Evolutionary conservation across 2,797 vertebrate genomes (phyloP).

Genomic region (Hybognathus amarus): DNA sequence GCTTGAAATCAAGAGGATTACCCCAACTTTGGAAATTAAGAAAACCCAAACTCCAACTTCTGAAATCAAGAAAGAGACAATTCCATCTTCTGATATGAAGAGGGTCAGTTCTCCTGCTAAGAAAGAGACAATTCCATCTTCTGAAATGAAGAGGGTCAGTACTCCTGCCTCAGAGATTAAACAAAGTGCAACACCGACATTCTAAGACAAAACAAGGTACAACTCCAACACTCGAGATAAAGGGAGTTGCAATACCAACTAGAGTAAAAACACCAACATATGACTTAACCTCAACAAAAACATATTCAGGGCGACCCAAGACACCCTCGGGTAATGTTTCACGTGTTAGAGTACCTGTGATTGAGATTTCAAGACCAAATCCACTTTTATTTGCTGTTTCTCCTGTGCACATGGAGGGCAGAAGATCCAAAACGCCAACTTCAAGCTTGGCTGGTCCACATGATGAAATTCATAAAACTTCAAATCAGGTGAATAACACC

Average conservation of each 20-base stretch:
- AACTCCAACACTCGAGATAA: constrained; percentile 35
- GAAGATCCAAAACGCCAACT: constrained; percentile 67
- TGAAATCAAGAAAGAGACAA: constrained; percentile 45
- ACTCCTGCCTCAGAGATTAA: constrained; percentile 60
- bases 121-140: constrained; percentile 51
- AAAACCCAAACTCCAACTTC: constrained; percentile 57
- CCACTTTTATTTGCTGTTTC: constrained; percentile 79
- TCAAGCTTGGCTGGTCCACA: constrained; percentile 49
- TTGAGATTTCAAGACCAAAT: constrained; percentile 79
- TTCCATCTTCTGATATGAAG: constrained; percentile 55
- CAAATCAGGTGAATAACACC: constrained; percentile 50
- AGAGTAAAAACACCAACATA: constrained; percentile 69
- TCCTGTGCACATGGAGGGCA: constrained; percentile 70
- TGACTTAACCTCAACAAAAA: constrained; percentile 66
- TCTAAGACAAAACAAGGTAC: constrained; percentile 56
- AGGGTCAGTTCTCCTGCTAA: constrained; percentile 51
- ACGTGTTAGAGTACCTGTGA: constrained; percentile 69
- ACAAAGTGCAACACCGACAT: constrained; percentile 44
- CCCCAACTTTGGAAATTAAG: constrained; percentile 57
- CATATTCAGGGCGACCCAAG: constrained; percentile 65
- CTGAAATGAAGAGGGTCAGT: constrained; percentile 46
- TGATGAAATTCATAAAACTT: constrained; percentile 60
- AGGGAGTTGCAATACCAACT: constrained; percentile 41
- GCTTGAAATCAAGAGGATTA: constrained; percentile 45
- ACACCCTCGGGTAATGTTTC: constrained; percentile 70